A percentile compares a stretch with the other conserved stretches of the same genome.
Conservation (phyloP, 2,113 vertebrate genomes). For the Corythornis vintsioides region DNA sequence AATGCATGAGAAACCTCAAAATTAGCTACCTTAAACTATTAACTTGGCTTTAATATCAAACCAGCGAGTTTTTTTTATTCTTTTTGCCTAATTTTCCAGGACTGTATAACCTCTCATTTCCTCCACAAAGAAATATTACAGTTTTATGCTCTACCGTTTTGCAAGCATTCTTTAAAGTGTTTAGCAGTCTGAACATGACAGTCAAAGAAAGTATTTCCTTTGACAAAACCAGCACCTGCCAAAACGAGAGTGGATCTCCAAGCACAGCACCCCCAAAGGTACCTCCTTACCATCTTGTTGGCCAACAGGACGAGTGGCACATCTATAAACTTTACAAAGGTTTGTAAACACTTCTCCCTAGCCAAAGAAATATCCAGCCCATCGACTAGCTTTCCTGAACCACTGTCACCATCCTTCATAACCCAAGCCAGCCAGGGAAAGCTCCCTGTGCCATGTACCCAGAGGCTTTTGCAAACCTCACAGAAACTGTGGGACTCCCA, state of each 20-base stretch:
- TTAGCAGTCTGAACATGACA: neutral
- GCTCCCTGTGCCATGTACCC: rapidly evolving
- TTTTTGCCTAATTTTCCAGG: neutral
- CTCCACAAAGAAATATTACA: neutral
- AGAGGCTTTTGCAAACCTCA: rapidly evolving
- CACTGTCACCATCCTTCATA: rapidly evolving
- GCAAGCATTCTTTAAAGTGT: neutral
- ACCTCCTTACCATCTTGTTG: rapidly evolving
- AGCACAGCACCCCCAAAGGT: rapidly evolving
- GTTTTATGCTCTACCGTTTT: neutral
- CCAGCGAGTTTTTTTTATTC: neutral
- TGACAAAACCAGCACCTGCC: neutral
- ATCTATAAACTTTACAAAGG: neutral
- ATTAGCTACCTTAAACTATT: neutral
- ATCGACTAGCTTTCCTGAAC: too few species aligned
- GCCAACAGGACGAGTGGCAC: neutral
- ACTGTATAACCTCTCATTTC: neutral
- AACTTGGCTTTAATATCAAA: neutral
- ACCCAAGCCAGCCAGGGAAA: rapidly evolving
- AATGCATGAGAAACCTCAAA: neutral
- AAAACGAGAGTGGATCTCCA: rapidly evolving
- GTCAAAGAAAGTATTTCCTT: neutral
- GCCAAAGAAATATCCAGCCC: rapidly evolving
- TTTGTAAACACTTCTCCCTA: neutral
- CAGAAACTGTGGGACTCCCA: rapidly evolving